Percentiles rank a stretch among this genome's conserved stretches.
Evolutionary conservation across 2,113 vertebrate genomes (phyloP).

Genomic region (Anarhynchus alexandrinus): DNA sequence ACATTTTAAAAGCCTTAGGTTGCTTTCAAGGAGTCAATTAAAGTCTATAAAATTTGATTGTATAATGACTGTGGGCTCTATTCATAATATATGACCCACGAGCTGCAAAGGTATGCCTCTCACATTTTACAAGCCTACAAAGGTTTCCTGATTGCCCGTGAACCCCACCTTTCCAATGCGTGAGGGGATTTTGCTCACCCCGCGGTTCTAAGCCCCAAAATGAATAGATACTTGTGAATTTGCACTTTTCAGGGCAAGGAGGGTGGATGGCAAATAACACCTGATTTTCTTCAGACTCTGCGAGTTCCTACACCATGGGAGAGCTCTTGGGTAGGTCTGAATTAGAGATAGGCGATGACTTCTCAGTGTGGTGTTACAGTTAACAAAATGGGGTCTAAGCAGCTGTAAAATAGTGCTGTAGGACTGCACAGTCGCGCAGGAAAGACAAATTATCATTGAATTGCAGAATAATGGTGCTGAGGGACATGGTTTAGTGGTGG

Average conservation of each 20-base stretch:
- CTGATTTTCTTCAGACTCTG: not conserved
- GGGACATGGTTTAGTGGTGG: no score
- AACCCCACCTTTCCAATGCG: not conserved
- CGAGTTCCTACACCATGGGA: not conserved
- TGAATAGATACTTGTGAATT: not conserved
- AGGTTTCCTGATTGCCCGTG: not conserved
- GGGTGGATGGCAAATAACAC: not conserved
- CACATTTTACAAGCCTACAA: not conserved
- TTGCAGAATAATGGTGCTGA: not conserved
- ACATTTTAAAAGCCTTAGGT: constrained; percentile 58
- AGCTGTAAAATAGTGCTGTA: not conserved
- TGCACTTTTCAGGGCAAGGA: not conserved
- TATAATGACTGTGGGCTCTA: constrained; percentile 48
- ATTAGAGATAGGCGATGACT: not conserved
- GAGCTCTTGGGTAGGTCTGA: not conserved
- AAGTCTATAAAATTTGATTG: constrained; percentile 64
- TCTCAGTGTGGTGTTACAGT: not conserved
- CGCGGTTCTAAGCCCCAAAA: not conserved
- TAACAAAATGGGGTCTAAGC: not conserved
- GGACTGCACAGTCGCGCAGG: not conserved
- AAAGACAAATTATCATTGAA: not conserved
- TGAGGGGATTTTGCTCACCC: not conserved
- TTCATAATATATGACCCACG: constrained; percentile 28
- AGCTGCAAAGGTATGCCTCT: not conserved
- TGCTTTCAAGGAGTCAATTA: constrained; percentile 63